These are phyloP conservation scores for Actias luna DNA, from an alignment of 2,888 invertebrate genomes.

Conservation along the genomic window DNA sequence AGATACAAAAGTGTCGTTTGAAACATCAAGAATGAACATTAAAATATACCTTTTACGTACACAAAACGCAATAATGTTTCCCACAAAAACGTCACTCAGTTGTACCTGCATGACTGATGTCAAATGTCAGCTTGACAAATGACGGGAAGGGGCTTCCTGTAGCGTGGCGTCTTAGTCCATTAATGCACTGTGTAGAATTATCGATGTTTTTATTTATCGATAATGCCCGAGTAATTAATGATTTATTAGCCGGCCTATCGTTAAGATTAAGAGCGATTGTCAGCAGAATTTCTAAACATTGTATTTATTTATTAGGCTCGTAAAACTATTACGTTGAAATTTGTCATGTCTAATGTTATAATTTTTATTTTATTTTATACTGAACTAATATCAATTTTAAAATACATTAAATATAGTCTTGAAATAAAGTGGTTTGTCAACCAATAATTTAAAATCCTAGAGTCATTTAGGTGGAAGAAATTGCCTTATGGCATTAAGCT, in stretches of 20 bases:
- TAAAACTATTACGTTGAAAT: not conserved
- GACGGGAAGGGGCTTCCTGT: conserved; percentile 71
- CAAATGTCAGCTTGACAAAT: conserved; percentile 78
- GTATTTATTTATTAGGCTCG: conserved; percentile 1
- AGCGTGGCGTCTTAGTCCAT: conserved; percentile 59
- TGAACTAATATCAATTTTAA: not conserved
- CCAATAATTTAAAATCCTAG: too few species aligned
- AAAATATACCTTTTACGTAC: conserved; percentile 4
- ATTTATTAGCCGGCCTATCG: conserved; percentile 38
- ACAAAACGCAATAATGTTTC: conserved; percentile 13
- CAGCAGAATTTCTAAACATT: not conserved
- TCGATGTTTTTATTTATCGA: conserved; percentile 56
- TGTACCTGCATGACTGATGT: conserved; percentile 70
- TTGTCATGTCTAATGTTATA: not conserved
- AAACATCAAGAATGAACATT: not conserved
- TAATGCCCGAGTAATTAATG: conserved; percentile 54
- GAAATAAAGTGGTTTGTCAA: too few species aligned
- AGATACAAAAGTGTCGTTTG: not conserved
- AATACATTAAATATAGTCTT: too few species aligned
- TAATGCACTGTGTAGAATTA: conserved; percentile 50
- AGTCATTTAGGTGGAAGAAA: too few species aligned
- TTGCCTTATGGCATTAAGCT: too few species aligned
- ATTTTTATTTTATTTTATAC: not conserved
- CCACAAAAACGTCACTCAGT: conserved; percentile 35
- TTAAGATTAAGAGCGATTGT: conserved; percentile 37